A percentile compares a stretch with the other conserved stretches of the same genome.
phyloP scores from a whole-genome alignment of 2,113 vertebrate species.

The Dromas ardeola region DNA sequence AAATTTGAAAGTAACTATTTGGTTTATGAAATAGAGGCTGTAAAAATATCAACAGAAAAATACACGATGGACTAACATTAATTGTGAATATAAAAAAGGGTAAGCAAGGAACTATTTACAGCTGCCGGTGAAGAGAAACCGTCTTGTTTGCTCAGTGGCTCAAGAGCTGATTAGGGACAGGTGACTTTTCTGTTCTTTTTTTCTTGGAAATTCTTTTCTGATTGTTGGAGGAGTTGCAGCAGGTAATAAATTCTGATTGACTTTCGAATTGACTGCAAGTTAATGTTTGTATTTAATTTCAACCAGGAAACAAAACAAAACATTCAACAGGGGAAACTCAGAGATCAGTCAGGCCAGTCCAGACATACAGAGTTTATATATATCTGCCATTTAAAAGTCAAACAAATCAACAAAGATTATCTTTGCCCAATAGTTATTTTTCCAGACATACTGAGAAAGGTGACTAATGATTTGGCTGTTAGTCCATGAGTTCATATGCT shows the following conservation, averaged over 20 bases:
- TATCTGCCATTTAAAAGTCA: not conserved
- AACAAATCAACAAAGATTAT: not conserved
- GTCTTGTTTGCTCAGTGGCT: not conserved
- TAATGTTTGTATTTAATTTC: not conserved
- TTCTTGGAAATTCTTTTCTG: not conserved
- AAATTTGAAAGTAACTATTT: not conserved
- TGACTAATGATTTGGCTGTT: not conserved
- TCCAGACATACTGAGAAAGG: not conserved
- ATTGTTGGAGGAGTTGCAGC: not conserved
- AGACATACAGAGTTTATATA: not conserved
- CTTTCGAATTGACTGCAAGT: not conserved
- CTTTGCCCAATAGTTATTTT: not conserved
- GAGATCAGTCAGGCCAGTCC: not conserved
- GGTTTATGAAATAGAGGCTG: not conserved
- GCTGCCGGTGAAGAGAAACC: not conserved
- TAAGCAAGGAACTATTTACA: not conserved
- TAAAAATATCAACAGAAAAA: constrained; percentile 56
- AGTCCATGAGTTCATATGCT: not conserved
- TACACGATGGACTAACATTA: not conserved
- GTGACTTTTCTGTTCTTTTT: not conserved
- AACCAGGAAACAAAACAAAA: not conserved
- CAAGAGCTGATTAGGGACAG: not conserved
- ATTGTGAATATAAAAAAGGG: constrained; percentile 6
- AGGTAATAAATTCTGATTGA: not conserved
- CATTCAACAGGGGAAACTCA: not conserved